phyloP scores from a whole-genome alignment of 2,888 invertebrate species.

The Notodonta dromedarius region DNA sequence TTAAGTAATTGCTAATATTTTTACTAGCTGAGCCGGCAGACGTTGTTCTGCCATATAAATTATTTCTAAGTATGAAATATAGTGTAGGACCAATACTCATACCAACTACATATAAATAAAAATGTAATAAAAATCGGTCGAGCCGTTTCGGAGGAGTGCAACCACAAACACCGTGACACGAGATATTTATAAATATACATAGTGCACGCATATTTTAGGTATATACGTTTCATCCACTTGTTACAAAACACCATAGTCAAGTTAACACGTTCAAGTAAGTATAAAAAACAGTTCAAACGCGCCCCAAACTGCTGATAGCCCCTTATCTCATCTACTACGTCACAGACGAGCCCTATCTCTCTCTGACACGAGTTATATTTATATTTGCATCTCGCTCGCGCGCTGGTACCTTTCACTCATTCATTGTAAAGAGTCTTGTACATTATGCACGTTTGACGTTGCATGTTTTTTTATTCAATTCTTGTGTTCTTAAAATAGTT shows the following conservation, averaged over 20 bases:
- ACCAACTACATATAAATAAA: too few relatives aligned
- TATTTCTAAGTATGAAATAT: too few relatives aligned
- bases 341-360: conserved; percentile 69
- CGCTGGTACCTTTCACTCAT: conserved; percentile 57
- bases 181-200: too few relatives aligned
- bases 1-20: neutral
- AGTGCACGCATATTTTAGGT: too few relatives aligned
- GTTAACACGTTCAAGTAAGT: conserved; percentile 56
- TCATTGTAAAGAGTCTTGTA: conserved; percentile 41
- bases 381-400: conserved; percentile 46
- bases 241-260: neutral
- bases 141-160: too few relatives aligned
- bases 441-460: conserved; percentile 28
- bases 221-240: neutral
- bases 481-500: neutral
- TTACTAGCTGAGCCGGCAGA: too few relatives aligned
- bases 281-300: conserved; percentile 61
- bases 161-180: too few relatives aligned
- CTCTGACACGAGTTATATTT: conserved; percentile 46
- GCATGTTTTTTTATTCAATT: conserved; percentile 2
- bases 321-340: conserved; percentile 82
- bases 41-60: too few relatives aligned
- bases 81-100: too few relatives aligned
- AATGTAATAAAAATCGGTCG: too few relatives aligned
- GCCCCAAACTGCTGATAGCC: conserved; percentile 74